Conservation (phyloP, 2,888 invertebrate species). For the Zele albiditarsus region DNA sequence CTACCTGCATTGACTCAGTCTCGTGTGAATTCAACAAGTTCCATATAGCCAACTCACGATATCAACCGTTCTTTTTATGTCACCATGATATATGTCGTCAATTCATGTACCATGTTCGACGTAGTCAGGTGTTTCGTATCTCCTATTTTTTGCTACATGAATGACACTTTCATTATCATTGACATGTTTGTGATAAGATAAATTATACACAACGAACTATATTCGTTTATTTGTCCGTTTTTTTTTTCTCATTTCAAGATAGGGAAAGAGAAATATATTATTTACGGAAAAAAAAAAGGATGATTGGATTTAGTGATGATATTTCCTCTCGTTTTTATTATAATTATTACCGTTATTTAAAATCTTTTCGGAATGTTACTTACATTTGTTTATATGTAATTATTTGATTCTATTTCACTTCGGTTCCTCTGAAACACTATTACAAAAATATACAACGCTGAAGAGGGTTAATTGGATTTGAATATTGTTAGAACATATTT, state of each 20-base stretch:
- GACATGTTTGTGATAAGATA: not conserved
- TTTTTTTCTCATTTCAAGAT: not conserved
- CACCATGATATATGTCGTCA: slow-evolving; percentile 20
- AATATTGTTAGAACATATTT: too few species aligned
- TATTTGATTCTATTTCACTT: too few species aligned
- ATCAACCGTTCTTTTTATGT: slow-evolving; percentile 14
- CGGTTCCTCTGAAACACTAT: too few species aligned
- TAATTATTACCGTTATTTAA: too few species aligned
- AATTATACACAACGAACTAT: not conserved
- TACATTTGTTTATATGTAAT: too few species aligned
- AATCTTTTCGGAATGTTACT: too few species aligned
- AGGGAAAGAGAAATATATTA: too few species aligned
- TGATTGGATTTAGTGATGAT: too few species aligned
- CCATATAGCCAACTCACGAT: not conserved
- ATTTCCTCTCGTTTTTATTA: too few species aligned
- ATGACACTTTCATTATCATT: slow-evolving; percentile 14
- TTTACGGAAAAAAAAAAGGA: too few species aligned
- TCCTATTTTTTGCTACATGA: slow-evolving; percentile 17
- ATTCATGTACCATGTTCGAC: not conserved
- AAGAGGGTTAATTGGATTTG: too few species aligned
- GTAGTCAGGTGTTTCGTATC: slow-evolving; percentile 2
- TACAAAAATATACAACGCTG: too few species aligned
- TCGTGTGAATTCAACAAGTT: slow-evolving; percentile 42
- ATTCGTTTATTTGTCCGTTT: not conserved
- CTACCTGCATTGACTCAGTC: slow-evolving; percentile 36